phyloP scores from a whole-genome alignment of 53 echinoderm and acorn worm genomes.

The Temnopleurus reevesii region DNA sequence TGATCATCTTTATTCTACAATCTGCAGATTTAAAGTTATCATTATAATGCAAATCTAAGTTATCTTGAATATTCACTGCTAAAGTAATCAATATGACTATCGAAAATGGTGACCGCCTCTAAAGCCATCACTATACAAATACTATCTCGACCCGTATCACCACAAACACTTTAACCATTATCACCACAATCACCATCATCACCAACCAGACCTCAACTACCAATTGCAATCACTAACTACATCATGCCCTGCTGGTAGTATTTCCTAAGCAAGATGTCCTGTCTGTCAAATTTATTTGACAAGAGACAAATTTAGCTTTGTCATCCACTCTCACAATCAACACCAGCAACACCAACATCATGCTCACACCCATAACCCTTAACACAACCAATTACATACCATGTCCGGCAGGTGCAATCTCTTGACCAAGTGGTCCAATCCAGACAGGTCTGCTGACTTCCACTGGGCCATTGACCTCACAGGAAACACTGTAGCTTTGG shows the following conservation, averaged over 20 bases:
- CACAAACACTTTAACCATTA: not conserved
- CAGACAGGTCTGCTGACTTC: conserved; percentile 70
- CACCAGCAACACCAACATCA: not conserved
- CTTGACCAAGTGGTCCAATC: conserved; percentile 61
- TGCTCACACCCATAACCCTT: not conserved
- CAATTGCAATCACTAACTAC: not conserved
- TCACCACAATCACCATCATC: not conserved
- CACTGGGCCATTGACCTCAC: conserved; percentile 75
- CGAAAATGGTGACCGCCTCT: too few relatives aligned
- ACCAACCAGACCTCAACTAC: not conserved
- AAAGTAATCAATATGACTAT: too few relatives aligned
- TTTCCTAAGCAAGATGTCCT: not conserved
- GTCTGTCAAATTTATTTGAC: too few relatives aligned
- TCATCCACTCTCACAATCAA: not conserved
- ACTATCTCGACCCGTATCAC: not conserved
- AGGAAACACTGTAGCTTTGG: conserved; percentile 64
- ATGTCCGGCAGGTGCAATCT: conserved; percentile 68
- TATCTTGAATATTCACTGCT: too few relatives aligned
- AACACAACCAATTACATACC: conserved; percentile 48
- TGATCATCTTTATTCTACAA: too few relatives aligned
- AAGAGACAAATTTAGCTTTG: too few relatives aligned
- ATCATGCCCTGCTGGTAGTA: not conserved
- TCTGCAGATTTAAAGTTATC: too few relatives aligned
- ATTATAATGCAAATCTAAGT: too few relatives aligned
- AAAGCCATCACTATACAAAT: not conserved